Conservation (phyloP, 2,888 invertebrate species). For the Andricus curvator region DNA sequence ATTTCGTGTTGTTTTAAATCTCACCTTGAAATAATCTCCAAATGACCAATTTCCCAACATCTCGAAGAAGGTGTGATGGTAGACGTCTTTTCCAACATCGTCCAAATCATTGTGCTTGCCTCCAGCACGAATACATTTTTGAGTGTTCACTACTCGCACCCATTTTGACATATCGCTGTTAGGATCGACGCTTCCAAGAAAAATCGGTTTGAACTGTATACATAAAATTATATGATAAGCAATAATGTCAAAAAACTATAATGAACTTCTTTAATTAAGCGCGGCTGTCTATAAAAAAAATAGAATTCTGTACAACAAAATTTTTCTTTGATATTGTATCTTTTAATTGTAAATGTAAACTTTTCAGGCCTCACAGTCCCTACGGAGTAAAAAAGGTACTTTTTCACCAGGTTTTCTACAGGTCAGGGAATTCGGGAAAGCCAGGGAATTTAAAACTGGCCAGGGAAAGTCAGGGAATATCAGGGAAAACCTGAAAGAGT, state of each 20-base stretch:
- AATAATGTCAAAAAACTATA: background rate
- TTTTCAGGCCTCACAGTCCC: background rate
- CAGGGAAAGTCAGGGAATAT: too few species aligned
- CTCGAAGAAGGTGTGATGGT: conserved; percentile 99
- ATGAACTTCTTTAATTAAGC: too few species aligned
- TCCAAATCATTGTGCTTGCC: conserved; percentile 99
- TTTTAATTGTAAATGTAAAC: conserved; percentile 7
- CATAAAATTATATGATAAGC: conserved; percentile 43
- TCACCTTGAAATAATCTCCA: conserved; percentile 98
- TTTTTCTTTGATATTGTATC: background rate
- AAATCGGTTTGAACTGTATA: conserved; percentile 95
- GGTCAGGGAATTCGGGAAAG: too few species aligned
- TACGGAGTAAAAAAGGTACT: too few species aligned
- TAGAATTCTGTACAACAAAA: too few species aligned
- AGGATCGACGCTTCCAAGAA: conserved; percentile 97
- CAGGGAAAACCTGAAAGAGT: too few species aligned
- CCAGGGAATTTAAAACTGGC: too few species aligned
- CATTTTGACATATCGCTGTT: conserved; percentile 96
- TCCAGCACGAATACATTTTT: conserved; percentile 99
- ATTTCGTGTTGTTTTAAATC: background rate
- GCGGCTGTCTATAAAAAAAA: too few species aligned
- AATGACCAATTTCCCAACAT: conserved; percentile 99
- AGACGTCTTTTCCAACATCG: conserved; percentile 99
- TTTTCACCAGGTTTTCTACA: too few species aligned
- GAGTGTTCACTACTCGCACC: conserved; percentile 94